phyloP scores from a whole-genome alignment of 2,113 vertebrate genomes.

The Chlamydotis undulata region DNA sequence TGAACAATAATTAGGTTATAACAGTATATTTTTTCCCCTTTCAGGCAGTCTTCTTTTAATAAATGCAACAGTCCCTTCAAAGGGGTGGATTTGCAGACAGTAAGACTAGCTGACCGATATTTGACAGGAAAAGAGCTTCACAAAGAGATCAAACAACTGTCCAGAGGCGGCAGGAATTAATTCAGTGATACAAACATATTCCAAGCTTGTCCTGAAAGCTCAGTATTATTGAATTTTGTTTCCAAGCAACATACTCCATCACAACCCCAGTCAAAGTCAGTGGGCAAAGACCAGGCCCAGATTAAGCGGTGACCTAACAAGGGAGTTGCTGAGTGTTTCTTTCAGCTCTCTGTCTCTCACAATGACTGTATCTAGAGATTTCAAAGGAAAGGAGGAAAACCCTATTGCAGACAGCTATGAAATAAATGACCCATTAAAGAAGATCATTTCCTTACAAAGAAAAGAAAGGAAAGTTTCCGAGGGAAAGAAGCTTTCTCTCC shows the following conservation, averaged over 20 bases:
- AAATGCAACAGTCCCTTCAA: background rate
- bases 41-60: background rate
- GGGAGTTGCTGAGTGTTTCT: background rate
- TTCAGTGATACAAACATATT: background rate
- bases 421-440: background rate
- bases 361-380: background rate
- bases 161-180: background rate
- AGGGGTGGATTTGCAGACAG: background rate
- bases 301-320: background rate
- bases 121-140: background rate
- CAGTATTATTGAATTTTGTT: background rate
- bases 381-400: background rate
- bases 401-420: background rate
- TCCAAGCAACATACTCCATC: background rate
- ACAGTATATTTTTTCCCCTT: background rate
- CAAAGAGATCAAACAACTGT: background rate
- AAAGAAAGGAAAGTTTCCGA: background rate
- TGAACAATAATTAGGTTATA: background rate
- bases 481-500: background rate
- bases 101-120: background rate
- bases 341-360: background rate
- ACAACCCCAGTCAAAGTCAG: background rate
- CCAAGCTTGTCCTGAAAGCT: background rate
- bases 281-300: background rate
- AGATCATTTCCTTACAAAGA: background rate